Evolutionary conservation across 1,140 invertebrate genomes (phyloP).

Genomic region (Pseudomyrmex cubaensis): DNA sequence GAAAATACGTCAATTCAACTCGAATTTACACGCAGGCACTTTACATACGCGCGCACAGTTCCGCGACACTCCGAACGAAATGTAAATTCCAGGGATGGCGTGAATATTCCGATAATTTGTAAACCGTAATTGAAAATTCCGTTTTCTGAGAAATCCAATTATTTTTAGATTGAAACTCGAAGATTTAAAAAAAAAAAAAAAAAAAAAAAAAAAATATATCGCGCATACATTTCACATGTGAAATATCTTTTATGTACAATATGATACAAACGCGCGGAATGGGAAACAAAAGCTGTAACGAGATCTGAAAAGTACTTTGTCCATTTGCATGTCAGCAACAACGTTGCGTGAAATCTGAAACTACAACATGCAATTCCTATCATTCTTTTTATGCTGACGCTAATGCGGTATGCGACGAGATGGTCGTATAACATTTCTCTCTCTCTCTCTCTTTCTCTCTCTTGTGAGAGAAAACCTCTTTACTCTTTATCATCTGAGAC

Average conservation of each 20-base stretch:
- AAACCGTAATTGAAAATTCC: not conserved
- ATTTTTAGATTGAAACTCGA: no score
- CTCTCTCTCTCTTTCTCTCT: not conserved
- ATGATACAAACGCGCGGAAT: not conserved
- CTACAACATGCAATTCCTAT: no score
- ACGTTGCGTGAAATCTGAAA: not conserved
- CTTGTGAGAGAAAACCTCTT: no score
- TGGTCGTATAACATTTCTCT: slow-evolving; percentile 20
- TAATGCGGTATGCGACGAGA: slow-evolving; percentile 13
- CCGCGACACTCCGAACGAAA: no score
- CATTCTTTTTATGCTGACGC: not conserved
- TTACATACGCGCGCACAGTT: no score
- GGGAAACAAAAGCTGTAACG: not conserved
- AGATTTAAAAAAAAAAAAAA: no score
- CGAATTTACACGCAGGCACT: not conserved
- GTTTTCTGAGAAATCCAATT: not conserved
- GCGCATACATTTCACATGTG: no score
- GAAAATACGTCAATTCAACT: slow-evolving; percentile 13
- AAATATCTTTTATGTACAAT: not conserved
- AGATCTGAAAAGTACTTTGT: slow-evolving; percentile 14
- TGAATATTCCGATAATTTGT: not conserved
- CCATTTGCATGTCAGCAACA: slow-evolving; percentile 37
- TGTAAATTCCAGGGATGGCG: no score
- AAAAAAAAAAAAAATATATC: not conserved
- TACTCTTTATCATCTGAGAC: slow-evolving; percentile 16